Conservation (phyloP, 2,888 invertebrate species). For the Bedellia somnulentella region DNA sequence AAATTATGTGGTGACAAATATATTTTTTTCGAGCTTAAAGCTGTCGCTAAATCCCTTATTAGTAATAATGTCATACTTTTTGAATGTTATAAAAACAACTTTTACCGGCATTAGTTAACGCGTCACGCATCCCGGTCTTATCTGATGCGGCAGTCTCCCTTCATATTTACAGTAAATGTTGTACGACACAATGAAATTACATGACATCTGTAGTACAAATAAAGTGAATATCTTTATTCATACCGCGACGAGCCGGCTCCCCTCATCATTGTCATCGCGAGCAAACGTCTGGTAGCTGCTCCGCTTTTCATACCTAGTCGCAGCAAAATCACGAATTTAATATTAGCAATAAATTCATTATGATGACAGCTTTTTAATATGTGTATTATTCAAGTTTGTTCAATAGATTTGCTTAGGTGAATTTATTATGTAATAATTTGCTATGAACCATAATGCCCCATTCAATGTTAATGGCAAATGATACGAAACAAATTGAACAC, state of each 20-base stretch:
- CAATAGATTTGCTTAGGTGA: no score
- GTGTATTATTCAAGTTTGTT: no score
- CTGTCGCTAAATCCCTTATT: slow-evolving; percentile 36
- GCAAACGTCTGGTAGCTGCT: slow-evolving; percentile 46
- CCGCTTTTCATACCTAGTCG: no score
- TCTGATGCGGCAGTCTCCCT: slow-evolving; percentile 45
- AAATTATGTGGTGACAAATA: background rate
- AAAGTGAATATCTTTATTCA: slow-evolving; percentile 61
- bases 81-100: slow-evolving; percentile 31
- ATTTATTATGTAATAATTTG: no score
- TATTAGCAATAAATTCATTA: no score
- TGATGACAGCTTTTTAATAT: no score
- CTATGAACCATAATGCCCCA: no score
- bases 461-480: no score
- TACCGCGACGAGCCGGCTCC: slow-evolving; percentile 45
- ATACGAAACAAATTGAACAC: no score
- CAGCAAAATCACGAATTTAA: no score
- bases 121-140: slow-evolving; percentile 38
- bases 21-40: background rate
- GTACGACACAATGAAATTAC: slow-evolving; percentile 58
- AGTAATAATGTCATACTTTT: slow-evolving; percentile 24
- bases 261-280: slow-evolving; percentile 24
- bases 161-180: slow-evolving; percentile 58
- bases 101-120: slow-evolving; percentile 35
- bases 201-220: slow-evolving; percentile 62